phyloP scores from a whole-genome alignment of 2,113 vertebrate species.

The Neotoma lepida region DNA sequence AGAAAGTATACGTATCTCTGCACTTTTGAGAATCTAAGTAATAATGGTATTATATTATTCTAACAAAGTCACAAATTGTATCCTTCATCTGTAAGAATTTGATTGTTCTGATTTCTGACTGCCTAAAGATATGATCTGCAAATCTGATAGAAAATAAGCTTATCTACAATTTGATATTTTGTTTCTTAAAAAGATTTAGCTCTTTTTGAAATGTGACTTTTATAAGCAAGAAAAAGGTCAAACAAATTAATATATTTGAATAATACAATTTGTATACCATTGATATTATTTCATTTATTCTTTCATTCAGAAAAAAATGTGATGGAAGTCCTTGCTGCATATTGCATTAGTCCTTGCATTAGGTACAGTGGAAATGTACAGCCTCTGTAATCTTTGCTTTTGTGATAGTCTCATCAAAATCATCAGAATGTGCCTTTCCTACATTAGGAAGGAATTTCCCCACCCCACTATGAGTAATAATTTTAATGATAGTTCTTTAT shows the following conservation, averaged over 20 bases:
- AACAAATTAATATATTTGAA: not conserved
- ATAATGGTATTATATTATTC: not conserved
- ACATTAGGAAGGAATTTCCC: not conserved
- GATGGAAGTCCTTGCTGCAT: not conserved
- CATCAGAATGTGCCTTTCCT: not conserved
- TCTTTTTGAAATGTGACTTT: conserved; percentile 2
- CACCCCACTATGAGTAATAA: not conserved
- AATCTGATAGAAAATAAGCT: not conserved
- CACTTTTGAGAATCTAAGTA: not conserved
- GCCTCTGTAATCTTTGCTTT: not conserved
- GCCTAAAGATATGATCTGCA: not conserved
- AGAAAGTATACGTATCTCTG: not conserved
- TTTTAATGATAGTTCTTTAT: not conserved
- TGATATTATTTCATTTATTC: not conserved
- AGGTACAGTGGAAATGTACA: not conserved
- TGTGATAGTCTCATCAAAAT: not conserved
- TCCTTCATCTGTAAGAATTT: not conserved
- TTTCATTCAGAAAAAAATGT: not conserved
- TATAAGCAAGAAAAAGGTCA: not conserved
- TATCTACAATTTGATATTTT: not conserved
- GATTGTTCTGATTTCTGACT: not conserved
- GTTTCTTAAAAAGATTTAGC: not conserved
- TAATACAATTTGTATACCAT: not conserved
- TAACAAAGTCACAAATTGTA: not conserved
- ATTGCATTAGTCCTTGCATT: not conserved